Percentiles rank a stretch among this genome's conserved stretches.
These are phyloP conservation scores for Frieseomelitta varia DNA, from an alignment of 1,140 invertebrate species.

Conservation along the genomic window DNA sequence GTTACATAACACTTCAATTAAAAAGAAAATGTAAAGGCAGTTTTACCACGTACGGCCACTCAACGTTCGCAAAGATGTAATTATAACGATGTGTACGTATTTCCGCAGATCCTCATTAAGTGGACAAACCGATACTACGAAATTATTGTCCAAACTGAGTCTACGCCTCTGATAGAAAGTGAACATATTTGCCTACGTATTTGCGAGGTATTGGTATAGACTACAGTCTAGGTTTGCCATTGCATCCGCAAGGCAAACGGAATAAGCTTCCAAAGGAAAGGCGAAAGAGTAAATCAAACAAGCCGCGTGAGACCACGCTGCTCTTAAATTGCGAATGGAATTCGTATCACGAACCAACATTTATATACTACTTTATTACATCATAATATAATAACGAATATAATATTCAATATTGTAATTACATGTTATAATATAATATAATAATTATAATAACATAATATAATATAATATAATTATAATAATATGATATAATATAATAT, in stretches of 20 bases:
- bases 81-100: not conserved
- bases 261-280: not conserved
- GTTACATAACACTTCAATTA: too few relatives aligned
- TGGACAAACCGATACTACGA: not conserved
- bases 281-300: constrained; percentile 32
- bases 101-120: not conserved
- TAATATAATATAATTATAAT: too few relatives aligned
- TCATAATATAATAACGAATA: not conserved
- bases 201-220: constrained; percentile 35
- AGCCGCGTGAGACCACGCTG: not conserved
- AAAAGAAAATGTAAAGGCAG: not conserved
- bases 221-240: constrained; percentile 24
- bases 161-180: constrained; percentile 16
- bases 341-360: too few relatives aligned
- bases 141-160: not conserved
- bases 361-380: not conserved
- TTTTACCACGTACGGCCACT: not conserved
- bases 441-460: too few relatives aligned
- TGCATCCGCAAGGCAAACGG: constrained; percentile 28
- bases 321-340: not conserved
- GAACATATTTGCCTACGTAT: constrained; percentile 34
- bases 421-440: too few relatives aligned
- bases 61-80: not conserved
- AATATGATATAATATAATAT: too few relatives aligned
- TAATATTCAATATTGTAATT: too few relatives aligned